Percentiles rank a stretch among this genome's conserved stretches.
Evolutionary conservation across 2,888 invertebrate genomes (phyloP).

Genomic region (Spialia ferax): DNA sequence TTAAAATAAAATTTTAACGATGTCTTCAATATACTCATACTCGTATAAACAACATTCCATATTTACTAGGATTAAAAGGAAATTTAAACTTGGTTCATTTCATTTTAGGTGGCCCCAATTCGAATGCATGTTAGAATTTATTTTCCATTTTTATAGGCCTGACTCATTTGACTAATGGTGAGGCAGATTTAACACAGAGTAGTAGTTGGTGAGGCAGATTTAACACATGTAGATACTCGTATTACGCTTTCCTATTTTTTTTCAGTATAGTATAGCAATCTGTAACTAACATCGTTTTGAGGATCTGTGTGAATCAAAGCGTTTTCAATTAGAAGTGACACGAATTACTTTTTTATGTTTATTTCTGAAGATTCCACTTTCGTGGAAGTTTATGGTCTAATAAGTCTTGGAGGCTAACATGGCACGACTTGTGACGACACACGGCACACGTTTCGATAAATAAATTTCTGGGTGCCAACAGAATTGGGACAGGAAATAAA

Average conservation of each 20-base stretch:
- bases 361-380: not conserved
- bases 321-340: not conserved
- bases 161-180: not conserved
- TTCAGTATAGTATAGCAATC: too few relatives aligned
- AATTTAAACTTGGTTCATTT: not conserved
- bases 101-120: not conserved
- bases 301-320: too few relatives aligned
- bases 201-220: too few relatives aligned
- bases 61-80: not conserved
- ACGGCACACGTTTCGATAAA: constrained; percentile 12
- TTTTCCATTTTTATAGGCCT: not conserved
- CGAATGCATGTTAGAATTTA: not conserved
- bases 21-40: constrained; percentile 10
- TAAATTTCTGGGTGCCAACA: constrained; percentile 2
- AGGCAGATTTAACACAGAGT: too few relatives aligned
- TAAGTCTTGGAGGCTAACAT: not conserved
- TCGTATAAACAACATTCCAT: constrained; percentile 1
- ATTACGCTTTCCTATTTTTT: too few relatives aligned
- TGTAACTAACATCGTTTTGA: too few relatives aligned
- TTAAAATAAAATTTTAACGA: constrained; percentile 34
- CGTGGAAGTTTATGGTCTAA: not conserved
- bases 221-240: too few relatives aligned
- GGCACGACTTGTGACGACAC: constrained; percentile 14
- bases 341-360: not conserved
- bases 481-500: constrained; percentile 17